Base-by-base conservation (phyloP, 2,888 invertebrate genomes). In the Clitarchus hookeri region DNA sequence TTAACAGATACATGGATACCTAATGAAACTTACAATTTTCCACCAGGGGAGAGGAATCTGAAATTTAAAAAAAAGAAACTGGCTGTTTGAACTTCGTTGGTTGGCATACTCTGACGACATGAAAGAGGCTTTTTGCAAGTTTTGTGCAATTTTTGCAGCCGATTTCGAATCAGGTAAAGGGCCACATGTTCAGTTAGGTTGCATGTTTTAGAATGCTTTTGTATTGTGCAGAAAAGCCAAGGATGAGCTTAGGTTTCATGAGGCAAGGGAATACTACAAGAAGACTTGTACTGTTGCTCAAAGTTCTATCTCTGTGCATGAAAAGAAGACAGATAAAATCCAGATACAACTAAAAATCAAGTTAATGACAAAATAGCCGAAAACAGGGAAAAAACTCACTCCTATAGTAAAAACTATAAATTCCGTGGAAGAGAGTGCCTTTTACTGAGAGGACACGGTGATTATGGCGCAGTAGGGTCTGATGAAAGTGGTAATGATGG, bases 371-470 rank as follows among this genome's bases (percentile, higher is more conserved):
- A 82, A 82, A 36, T 82, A 82, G 9, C 82, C 13, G 36, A 26
- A 82, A 82, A 1, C 13, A 82, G 82, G 82, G n/a, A n/a, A n/a
- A 82, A 82, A 82, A 82, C 82, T 82, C 12, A 82, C 82, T 44
- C 44, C 82, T 36, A 44, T 82, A 27, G 27, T 36, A 82, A 82
- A 82, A 82, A 82, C 79, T 79, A 13, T 79, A 79, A 19, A 36
- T 36, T 36, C 36, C 4, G 36, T 36, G 36, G 36, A 36, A 36
- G 36, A 36, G 36, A 36, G 36, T 36, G 36, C 4, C 36, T 36
- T 36, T 4, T 4, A 36, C 36, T 36, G 36, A 36, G 36, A 36
- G 36, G 36, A 36, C 36, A 36, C 36, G 4, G 36, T 36, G 36
- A 36, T 36, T 36, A 36, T 36, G 36, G 36, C 4, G 36, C 1